A percentile compares a stretch with the other conserved stretches of the same genome.
phyloP scores from a whole-genome alignment of 2,113 vertebrate genomes.

The Oreochromis tanganicae region DNA sequence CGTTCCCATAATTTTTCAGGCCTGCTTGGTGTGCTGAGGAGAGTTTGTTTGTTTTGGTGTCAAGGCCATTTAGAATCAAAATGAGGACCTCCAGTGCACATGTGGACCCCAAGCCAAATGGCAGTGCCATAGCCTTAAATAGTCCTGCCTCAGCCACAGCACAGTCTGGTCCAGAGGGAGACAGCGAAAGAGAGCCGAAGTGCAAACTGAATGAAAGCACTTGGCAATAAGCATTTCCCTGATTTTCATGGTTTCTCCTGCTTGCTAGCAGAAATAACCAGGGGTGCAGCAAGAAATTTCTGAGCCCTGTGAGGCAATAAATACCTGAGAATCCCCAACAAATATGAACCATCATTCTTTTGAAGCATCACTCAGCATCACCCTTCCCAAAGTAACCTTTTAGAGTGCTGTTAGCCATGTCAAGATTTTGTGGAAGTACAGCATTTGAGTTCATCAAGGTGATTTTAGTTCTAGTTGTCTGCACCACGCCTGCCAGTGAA shows the following conservation, averaged over 20 bases:
- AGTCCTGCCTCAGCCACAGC: constrained; percentile 16
- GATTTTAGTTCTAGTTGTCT: not conserved
- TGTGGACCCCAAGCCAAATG: constrained; percentile 60
- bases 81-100: constrained; percentile 66
- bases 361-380: not conserved
- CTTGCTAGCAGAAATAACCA: constrained; percentile 37
- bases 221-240: not conserved
- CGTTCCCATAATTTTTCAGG: constrained; percentile 63
- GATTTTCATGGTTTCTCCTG: constrained; percentile 27
- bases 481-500: not conserved
- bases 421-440: not conserved
- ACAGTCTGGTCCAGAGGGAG: not conserved
- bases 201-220: not conserved
- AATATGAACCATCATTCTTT: not conserved
- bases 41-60: constrained; percentile 78
- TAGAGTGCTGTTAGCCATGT: constrained; percentile 23
- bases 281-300: not conserved
- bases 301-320: not conserved
- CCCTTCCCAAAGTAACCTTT: not conserved
- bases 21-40: constrained; percentile 59
- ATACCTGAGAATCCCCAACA: not conserved
- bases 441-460: not conserved
- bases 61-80: constrained; percentile 73
- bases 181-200: not conserved
- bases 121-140: constrained; percentile 47